Base-by-base conservation (phyloP, 2,888 invertebrate species). In the Cheilosia pagana region DNA sequence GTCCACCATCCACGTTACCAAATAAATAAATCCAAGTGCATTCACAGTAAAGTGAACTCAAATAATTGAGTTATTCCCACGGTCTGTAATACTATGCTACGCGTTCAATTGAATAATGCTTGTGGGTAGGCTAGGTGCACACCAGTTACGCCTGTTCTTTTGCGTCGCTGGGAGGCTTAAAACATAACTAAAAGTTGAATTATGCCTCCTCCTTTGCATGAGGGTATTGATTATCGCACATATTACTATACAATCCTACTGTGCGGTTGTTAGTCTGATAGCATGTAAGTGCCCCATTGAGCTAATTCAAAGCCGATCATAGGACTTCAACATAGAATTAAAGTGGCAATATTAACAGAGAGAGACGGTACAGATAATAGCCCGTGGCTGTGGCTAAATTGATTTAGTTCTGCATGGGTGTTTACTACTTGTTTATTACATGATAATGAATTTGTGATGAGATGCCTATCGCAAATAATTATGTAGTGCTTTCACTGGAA, bases 371-470 rank as follows among this genome's bases (percentile, higher is more conserved):
- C 43, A 8, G 8, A 16, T 6, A 62, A 62, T 72, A 72, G 53
- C 62, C 72, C 53, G 43, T 45, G n/a, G 60, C 41, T 62, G 43
- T 45, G n/a, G 60, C 41, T 23, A 23, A 68, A 68, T 76, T 67
- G 68, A 45, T 76, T 76, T 60, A 60, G 60, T 68, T 76, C 76
- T 67, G 67, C 60, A 68, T 68, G 76, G 67, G 68, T 53, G 68
- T 68, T 76, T 76, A 76, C 60, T 60, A 21, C 68, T 67, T 76
- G 67, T 76, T 76, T 35, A 76, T 67, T 76, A 60, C 25, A 52
- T 52, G 68, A 23, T 76, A 68, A 76, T 60, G 67, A 52, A 52
- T 76, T 68, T 76, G 60, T 76, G 68, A 76, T 76, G 68, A 68
- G 76, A 43, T 12, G 23, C 6, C 16, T 16, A 50, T 75, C 57